Conservation (phyloP, 2,797 vertebrate genomes). For the Leucoraja ocellata region DNA sequence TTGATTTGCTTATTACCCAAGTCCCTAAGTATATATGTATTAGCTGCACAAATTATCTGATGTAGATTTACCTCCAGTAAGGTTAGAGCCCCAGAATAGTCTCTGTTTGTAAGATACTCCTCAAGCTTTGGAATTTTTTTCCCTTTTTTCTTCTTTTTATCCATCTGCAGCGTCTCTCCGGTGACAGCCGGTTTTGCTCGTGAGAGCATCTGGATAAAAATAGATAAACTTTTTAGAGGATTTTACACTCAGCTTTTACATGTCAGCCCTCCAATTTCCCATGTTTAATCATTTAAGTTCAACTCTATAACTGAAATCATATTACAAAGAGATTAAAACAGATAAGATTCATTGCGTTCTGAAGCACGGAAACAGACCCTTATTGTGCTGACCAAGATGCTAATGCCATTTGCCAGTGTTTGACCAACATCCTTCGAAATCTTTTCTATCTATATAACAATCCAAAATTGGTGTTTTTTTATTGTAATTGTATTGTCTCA, state of each 20-base stretch:
- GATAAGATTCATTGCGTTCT: background rate
- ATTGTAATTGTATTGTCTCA: no score
- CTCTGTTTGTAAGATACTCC: conserved; percentile 76
- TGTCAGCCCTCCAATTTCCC: background rate
- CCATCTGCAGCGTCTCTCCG: conserved; percentile 57
- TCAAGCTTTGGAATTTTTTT: conserved; percentile 74
- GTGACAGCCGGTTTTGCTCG: conserved; percentile 82
- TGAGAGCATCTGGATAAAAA: conserved; percentile 60
- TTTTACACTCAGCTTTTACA: background rate
- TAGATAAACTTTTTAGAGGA: background rate
- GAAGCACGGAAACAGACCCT: no score
- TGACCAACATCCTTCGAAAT: no score
- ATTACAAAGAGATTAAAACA: background rate
- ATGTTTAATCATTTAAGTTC: background rate
- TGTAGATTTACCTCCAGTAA: conserved; percentile 72
- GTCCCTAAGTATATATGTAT: no score
- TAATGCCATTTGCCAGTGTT: no score
- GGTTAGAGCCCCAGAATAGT: conserved; percentile 85
- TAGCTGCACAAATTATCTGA: background rate
- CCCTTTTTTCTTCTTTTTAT: conserved; percentile 74
- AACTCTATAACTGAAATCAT: background rate
- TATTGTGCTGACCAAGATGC: no score
- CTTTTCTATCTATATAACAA: no score
- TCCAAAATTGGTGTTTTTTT: no score
- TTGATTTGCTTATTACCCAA: background rate